phyloP scores from a whole-genome alignment of 2,113 vertebrate species.

The Actenoides hombroni region DNA sequence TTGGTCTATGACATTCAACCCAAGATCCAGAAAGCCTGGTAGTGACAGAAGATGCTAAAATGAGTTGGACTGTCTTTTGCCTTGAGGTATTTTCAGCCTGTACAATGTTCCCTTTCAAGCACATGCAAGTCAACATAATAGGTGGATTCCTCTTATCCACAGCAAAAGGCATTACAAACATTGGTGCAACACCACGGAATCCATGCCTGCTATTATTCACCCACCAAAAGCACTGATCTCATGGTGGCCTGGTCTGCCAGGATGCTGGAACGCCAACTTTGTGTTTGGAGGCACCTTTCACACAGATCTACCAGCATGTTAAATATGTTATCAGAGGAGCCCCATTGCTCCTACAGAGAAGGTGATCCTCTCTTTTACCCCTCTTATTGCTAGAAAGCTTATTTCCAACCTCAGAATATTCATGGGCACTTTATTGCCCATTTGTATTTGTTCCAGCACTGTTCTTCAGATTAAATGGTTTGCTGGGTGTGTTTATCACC shows the following conservation, averaged over 20 bases:
- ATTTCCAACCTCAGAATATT: constrained; percentile 35
- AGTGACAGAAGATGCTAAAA: not conserved
- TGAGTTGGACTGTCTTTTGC: not conserved
- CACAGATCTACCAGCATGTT: not conserved
- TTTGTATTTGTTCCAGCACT: constrained; percentile 51
- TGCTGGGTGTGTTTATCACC: constrained; percentile 12
- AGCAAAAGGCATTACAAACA: not conserved
- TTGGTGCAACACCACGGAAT: not conserved
- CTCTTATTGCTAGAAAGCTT: not conserved
- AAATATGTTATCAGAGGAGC: not conserved
- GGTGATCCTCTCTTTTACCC: not conserved
- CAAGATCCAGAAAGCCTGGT: not conserved
- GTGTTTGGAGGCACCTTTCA: not conserved
- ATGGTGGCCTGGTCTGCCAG: not conserved
- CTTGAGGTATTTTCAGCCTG: not conserved
- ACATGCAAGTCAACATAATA: not conserved
- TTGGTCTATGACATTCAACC: not conserved
- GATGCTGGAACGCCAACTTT: not conserved
- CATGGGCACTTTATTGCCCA: not conserved
- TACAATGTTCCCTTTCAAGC: not conserved
- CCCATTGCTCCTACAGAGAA: not conserved
- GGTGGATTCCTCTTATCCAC: not conserved
- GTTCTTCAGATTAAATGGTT: constrained; percentile 35
- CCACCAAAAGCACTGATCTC: not conserved
- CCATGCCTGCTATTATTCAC: fast-evolving